Base-by-base conservation (phyloP, 1,140 invertebrate genomes). In the Alviniconcha marisindica region DNA sequence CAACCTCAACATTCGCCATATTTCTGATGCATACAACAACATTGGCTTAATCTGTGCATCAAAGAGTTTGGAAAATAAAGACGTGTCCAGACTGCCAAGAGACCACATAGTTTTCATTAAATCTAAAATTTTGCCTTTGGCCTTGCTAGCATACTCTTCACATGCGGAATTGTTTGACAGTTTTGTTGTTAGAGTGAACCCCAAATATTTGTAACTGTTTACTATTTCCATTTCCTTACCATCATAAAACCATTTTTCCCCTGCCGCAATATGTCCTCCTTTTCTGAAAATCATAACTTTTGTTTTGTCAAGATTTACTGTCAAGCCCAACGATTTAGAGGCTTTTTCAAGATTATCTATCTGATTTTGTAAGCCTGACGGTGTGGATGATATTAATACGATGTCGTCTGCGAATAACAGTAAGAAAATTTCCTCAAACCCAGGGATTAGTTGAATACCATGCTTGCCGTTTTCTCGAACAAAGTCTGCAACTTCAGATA, bases 391-490 rank as follows among this genome's bases (percentile, higher is more conserved):
- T 31, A 66, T 10, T 66, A 66, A 66, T 33, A 66, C 60, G 10
- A 66, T 66, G 31, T 31, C 60, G 36, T 66, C 60, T 66, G 28
- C 60, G 36, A 66, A 66, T 2, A 31, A 4, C 1, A 66, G 60
- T 33, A 33, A 66, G 18, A 66, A 33, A 60, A n/a, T n/a, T 66
- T 33, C 18, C 31, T 21, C 5, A 21, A 31, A 15, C 31, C 15
- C 18, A 3, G 15, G 60, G 60, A 66, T 2, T 14, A 66, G 36
- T 33, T 66, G 60, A 31, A 66, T 33, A n/a, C 60, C 60, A 33
- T 66, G 60, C 31, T 66, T 66, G 3, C 60, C 60, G n/a, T n/a
- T n/a, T n/a, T n/a, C n/a, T n/a, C n/a, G n/a, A n/a, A 66, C 60
- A 66, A 31, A 10, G 36, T 66, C 60, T 33, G 28, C 60, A 33